Evolutionary conservation across 2,888 invertebrate species (phyloP), one percentile per base, ranked within the genome.

Genomic region (Ectemnius continuus): DNA sequence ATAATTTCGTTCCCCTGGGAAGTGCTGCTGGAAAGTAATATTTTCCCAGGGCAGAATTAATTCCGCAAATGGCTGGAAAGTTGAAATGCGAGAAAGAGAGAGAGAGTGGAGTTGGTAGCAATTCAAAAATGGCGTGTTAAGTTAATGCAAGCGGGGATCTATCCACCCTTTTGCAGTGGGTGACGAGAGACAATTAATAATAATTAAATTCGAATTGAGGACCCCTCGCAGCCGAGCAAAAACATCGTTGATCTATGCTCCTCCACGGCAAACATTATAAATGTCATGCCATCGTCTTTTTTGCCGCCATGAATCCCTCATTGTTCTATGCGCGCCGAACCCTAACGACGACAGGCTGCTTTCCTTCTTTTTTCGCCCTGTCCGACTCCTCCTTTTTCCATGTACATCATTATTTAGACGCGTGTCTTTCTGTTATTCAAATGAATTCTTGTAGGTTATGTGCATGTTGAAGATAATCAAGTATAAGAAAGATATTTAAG

Each of bases 241-340:
- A 89, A 89, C 87, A 89, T 88, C 84, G 87, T 79, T 89, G 89
- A 89, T 89, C 85, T 88, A 89, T 85, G 85, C 75, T 80, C 79
- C 64, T 52, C 16, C 36, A 71, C 75, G 78, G 71, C 79, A 80
- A 83, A 83, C 85, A 87, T 86, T 87, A 87, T 85, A 85, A 86
- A 87, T 85, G 84, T 86, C 84, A 82, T 82, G 83, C 57, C 67
- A 62, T 28, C 48, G 57, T 59, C 52, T 52, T 73, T 65, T 69
- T 75, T 73, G 14, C n/a, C 52, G 16, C 6, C 52, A 13, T 14
- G 52, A 52, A 16, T 14, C 36, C 6, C n/a, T 52, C 52, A 52
- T 52, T 52, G 52, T 52, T 52, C 52, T 52, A 16, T 14, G 73
- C 67, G 61, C 73, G 70, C 52, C 66, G 75, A 76, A 83, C 78